Base-by-base conservation (phyloP, 2,113 vertebrate species). In the Bombycilla garrulus region DNA sequence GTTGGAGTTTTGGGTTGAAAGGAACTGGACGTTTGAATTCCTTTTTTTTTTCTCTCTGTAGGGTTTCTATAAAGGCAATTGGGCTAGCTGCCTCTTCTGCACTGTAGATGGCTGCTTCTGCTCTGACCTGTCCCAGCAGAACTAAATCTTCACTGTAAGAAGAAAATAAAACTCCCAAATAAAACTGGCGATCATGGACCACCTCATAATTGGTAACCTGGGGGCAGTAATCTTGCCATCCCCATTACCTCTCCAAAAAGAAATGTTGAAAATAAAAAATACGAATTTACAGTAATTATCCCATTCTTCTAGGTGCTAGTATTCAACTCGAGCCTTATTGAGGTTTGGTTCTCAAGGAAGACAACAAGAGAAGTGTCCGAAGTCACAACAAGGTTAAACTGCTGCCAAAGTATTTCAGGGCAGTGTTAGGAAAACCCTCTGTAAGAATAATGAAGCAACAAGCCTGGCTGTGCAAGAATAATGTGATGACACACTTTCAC, bases 171-270 rank as follows among this genome's bases (percentile, higher is more conserved):
- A 45, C 29, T 29, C 13, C 13, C 15, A 69, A 36, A 42, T 44
- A 60, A 67, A 60, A 51, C 54, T 28, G 36, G 48, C 12, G 19
- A 33, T 33, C n/a, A 77, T 4, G 33, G 13, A 42, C 19, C 28
- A 53, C 8, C 35, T 62, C 29, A 31, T 20, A 57, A 29, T 6
- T 56, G 40, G 19, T 64, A 65, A 20, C 16, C 57, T 57, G 26
- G 10, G 47, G 18, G 31, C 2, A 38, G 54, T 35, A 24, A 64
- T 36, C 28, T 10, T 7, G 4, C 7, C 1, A 13, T 29, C 3
- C 6, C 2, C 8, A 6, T 8, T 15, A 2, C 0, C 4, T 2
- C 14, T 23, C 17, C 9, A 4, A 25, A 87, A 74, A 60, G 29
- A 40, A 29, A 3, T 3, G 11, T 50, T 31, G 29, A 77, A 84